Evolutionary conservation across 2,797 vertebrate genomes (phyloP), one percentile per base, ranked within the genome.

Genomic region (Pseudocheirus occidentalis): DNA sequence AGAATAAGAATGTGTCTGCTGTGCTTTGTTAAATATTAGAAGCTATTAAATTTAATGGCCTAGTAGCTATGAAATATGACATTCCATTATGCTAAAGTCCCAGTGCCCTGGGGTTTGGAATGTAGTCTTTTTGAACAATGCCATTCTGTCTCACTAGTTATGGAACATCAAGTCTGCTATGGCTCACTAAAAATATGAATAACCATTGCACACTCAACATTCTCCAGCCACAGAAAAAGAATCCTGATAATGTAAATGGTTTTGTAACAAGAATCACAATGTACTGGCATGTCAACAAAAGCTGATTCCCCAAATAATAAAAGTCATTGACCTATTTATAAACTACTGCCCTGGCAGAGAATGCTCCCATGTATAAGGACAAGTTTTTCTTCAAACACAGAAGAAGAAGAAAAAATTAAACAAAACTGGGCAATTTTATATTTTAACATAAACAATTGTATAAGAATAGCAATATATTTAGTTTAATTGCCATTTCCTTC

Each of bases 201-300:
- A 90, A 58, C 59, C 90, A 92, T 28, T 27, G 6, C 57, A n/a
- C 92, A 40, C 73, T 89, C 55, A 31, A 92, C 46, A 62, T 57
- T 91, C 27, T 91, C 97, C 56, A 81, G 46, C 91, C 94, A 40
- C 24, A 66, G 89, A 58, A 96, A 91, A 96, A 95, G 53, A 97
- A 97, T 91, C 46, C n/a, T 93, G 31, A 91, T 5, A 93, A 95
- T 90, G 91, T 90, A 96, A 94, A 92, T 90, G 27, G 34, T 94
- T 96, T 94, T 95, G 18, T 66, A 96, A 56, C 46, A 96, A 96
- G 92, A 87, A 94, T 46, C 55, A n/a, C 14, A 94, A 95, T 6
- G 55, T 87, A 94, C 18, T 93, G 58, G 55, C 7, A 53, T 92
- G 46, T 91, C 55, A 94, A 90, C 92, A 96, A 87, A 97, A 92